Base-by-base conservation (phyloP, 2,888 invertebrate genomes). In the Notodromas monacha region DNA sequence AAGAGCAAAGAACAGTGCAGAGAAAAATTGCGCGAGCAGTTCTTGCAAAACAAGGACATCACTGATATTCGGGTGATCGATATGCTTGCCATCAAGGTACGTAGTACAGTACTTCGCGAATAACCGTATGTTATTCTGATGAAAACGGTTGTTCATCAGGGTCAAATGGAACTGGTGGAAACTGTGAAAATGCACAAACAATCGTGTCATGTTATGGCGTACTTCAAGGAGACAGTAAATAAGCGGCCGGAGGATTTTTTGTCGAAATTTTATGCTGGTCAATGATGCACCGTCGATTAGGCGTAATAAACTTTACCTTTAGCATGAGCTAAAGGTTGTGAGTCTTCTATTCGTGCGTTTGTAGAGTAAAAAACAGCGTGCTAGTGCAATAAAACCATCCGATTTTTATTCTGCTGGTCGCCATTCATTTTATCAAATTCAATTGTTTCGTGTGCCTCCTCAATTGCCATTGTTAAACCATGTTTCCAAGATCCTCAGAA, bases 131-230 rank as follows among this genome's bases (percentile, higher is more conserved):
- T n/a, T n/a, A n/a, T n/a, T n/a, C n/a, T n/a, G n/a, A n/a, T n/a
- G n/a, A n/a, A n/a, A 12, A 15, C 11, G 21, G 26, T 31, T 11
- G 28, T 40, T 35, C 51, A 57, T 36, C 45, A 79, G 77, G 81
- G 81, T 30, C 81, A 81, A 61, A 77, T 81, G 77, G 84, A 86
- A 43, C 56, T 89, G 13, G 66, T 72, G 44, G 86, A 89, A 55
- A 57, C 66, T 2, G 66, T 66, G 1, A 60, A 70, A 37, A 58
- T 65, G 33, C 86, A 81, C 79, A 81, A 81, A 48, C 77, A 79
- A 43, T 68, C 68, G 39, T 64, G 67, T 8, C 72, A 76, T 43
- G 49, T 89, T 14, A 81, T 86, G 84, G 46, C 55, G 33, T 77
- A 64, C 45, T 86, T 21, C n/a, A 6, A 21, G 21, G 21, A 21